Evolutionary conservation across 2,113 vertebrate genomes (phyloP), one percentile per base, ranked within the genome.

Genomic region (Nycticryphes semicollaris): DNA sequence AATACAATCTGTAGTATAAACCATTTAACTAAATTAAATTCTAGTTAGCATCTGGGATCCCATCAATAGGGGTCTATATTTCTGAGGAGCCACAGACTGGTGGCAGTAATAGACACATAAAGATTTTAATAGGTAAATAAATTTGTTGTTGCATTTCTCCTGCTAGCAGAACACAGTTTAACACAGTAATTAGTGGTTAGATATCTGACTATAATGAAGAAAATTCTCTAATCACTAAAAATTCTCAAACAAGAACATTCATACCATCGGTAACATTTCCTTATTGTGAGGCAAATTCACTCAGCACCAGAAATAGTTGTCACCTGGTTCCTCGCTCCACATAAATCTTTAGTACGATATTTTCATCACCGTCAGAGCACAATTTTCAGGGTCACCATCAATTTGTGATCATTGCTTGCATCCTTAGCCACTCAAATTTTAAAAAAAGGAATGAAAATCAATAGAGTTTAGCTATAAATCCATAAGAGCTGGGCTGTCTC

Each of bases 101-200:
- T 88, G 81, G 92, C 96, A 94, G 75, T 95, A 97, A 98, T 86
- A 96, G 96, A 95, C 95, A 94, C 94, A 93, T 96, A 97, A 97
- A 97, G 89, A 94, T 94, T 94, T 96, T 96, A 97, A 97, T 96
- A 97, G 96, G 93, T 98, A 96, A 95, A 95, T 98, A 97, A 98
- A 97, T 97, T 95, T 92, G 95, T 94, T 91, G 86, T 63, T 91
- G 82, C 93, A 76, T 94, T 95, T 93, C 92, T 84, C 79, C 78
- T 60, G 70, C 87, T 95, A 95, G 75, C 85, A 96, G 87, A 94
- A 88, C 87, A 94, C 75, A 91, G 70, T 74, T 94, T 95, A 95
- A 90, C 77, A 64, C 80, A 94, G 89, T 94, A 97, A 96, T 98
- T 97, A 95, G 96, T 90, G 88, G 87, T 96, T 96, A 97, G 92